These are phyloP conservation scores for Pecten maximus DNA, from an alignment of 2,888 invertebrate genomes.

Conservation along the genomic window DNA sequence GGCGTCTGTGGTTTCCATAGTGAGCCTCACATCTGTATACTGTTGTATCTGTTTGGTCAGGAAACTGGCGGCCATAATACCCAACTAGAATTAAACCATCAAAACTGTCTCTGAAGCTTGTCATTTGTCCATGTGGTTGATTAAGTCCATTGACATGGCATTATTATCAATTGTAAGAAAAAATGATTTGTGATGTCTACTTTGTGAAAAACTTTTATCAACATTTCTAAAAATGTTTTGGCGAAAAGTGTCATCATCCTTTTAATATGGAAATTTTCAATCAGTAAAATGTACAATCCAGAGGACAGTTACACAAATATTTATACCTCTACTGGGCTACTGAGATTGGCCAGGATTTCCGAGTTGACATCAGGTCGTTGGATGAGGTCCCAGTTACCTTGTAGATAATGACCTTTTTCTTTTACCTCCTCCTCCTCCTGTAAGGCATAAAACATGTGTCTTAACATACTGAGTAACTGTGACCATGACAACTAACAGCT, in stretches of 20 bases:
- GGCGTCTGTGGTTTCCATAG: conserved; percentile 66
- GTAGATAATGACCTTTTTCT: neutral
- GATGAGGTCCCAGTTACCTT: neutral
- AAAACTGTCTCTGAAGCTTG: too few relatives aligned
- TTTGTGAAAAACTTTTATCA: too few relatives aligned
- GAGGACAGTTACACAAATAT: neutral
- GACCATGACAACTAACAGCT: too few relatives aligned
- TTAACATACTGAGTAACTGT: too few relatives aligned
- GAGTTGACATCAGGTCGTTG: conserved; percentile 36
- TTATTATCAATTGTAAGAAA: too few relatives aligned
- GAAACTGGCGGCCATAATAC: conserved; percentile 71
- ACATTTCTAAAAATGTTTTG: too few relatives aligned
- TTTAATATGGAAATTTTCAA: too few relatives aligned
- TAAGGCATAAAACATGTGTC: neutral
- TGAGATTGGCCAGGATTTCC: conserved; percentile 39
- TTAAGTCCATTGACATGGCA: too few relatives aligned
- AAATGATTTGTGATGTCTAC: too few relatives aligned
- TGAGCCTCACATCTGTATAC: conserved; percentile 73
- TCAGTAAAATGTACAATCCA: too few relatives aligned
- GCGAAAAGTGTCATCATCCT: too few relatives aligned
- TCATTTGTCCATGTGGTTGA: neutral
- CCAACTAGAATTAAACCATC: conserved; percentile 62
- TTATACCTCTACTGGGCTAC: conserved; percentile 39
- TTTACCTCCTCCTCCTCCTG: neutral
- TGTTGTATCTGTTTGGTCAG: conserved; percentile 72